Conservation (phyloP, 2,888 invertebrate species). For the Drymonia ruficornis region DNA sequence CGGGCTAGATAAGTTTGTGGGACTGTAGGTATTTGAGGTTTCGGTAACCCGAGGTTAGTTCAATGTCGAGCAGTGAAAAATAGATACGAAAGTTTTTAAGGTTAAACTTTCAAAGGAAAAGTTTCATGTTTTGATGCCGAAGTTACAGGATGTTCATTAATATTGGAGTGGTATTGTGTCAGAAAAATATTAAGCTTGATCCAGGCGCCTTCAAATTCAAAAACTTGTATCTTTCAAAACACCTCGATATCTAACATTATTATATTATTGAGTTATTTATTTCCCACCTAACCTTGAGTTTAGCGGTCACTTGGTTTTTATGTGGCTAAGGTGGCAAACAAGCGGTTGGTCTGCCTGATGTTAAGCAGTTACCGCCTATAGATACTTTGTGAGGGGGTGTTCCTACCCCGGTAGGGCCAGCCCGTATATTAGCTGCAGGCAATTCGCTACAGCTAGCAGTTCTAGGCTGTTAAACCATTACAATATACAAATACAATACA, state of each 20-base stretch:
- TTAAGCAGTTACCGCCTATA: too few species aligned
- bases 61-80: neutral
- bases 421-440: too few species aligned
- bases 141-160: neutral
- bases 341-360: too few species aligned
- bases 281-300: conserved; percentile 25
- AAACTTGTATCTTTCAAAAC: neutral
- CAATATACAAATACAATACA: too few species aligned
- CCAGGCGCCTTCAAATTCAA: neutral
- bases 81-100: neutral
- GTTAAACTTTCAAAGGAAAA: neutral
- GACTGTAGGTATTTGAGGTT: neutral
- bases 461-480: too few species aligned
- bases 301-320: conserved; percentile 17
- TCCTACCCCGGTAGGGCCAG: too few species aligned
- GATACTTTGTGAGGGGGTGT: too few species aligned
- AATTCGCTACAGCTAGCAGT: too few species aligned
- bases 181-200: neutral
- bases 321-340: too few species aligned
- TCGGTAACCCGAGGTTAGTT: neutral
- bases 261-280: neutral
- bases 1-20: too few species aligned
- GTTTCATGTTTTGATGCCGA: neutral
- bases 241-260: neutral
- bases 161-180: neutral